Percentiles rank a stretch among this genome's conserved stretches.
Evolutionary conservation across 2,888 invertebrate genomes (phyloP).

Genomic region (Notodonta dromedarius): DNA sequence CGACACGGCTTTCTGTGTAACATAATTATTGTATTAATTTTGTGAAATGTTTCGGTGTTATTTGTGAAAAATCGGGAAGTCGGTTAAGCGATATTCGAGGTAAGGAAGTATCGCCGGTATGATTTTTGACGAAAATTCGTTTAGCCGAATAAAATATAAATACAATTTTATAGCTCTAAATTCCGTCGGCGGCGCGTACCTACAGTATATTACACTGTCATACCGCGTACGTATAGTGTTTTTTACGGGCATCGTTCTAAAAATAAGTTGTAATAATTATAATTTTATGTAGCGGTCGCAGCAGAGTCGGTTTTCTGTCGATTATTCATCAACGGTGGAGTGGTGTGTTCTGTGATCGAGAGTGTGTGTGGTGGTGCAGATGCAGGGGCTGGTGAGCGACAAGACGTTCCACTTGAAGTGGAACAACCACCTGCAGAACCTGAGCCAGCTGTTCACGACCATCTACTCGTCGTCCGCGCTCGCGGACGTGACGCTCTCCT

Average conservation of each 20-base stretch:
- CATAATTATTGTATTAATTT: constrained; percentile 84
- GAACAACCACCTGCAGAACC: constrained; percentile 90
- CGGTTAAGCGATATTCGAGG: constrained; percentile 75
- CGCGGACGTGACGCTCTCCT: constrained; percentile 88
- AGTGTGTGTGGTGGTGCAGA: constrained; percentile 80
- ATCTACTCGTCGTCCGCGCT: constrained; percentile 88
- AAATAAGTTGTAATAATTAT: constrained; percentile 85
- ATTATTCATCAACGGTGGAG: constrained; percentile 71
- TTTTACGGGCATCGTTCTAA: constrained; percentile 85
- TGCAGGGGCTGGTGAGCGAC: constrained; percentile 85
- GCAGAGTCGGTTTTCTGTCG: constrained; percentile 79
- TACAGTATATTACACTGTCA: constrained; percentile 83
- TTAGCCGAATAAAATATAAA: constrained; percentile 71
- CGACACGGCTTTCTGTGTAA: constrained; percentile 85
- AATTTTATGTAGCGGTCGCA: constrained; percentile 84
- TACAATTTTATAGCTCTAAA: constrained; percentile 79
- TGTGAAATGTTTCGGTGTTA: constrained; percentile 84
- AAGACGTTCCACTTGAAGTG: constrained; percentile 88
- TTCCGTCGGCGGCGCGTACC: constrained; percentile 82
- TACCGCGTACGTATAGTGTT: constrained; percentile 85
- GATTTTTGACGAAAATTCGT: constrained; percentile 64
- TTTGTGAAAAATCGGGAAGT: constrained; percentile 81
- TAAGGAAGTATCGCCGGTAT: constrained; percentile 69
- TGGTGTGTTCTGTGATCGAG: constrained; percentile 71
- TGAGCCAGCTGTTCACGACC: constrained; percentile 87